A percentile compares a stretch with the other conserved stretches of the same genome.
Conservation (phyloP, 2,113 vertebrate species). For the Tychaedon coryphoeus region DNA sequence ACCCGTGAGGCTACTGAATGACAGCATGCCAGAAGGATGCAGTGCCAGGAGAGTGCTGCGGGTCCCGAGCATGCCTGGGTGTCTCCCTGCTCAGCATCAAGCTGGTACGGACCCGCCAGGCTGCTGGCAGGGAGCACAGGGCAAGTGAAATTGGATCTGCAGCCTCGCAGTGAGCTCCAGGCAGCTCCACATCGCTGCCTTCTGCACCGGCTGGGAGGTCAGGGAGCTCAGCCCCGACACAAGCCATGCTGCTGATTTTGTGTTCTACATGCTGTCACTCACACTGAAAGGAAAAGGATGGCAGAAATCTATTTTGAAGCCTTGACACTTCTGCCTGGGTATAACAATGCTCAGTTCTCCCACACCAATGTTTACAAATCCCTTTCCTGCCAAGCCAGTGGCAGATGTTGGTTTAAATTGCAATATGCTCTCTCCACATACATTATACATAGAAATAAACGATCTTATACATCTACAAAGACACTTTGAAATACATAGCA, state of each 20-base stretch:
- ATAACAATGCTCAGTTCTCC: background rate
- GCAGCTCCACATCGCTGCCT: background rate
- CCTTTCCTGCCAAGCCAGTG: background rate
- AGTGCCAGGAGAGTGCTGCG: background rate
- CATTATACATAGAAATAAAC: background rate
- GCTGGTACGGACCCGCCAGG: background rate
- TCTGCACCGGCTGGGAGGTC: background rate
- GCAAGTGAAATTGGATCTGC: background rate
- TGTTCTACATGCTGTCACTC: background rate
- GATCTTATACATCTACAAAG: background rate
- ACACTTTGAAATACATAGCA: background rate
- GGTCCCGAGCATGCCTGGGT: background rate
- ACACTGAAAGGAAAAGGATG: background rate
- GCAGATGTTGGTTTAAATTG: background rate
- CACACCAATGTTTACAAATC: background rate
- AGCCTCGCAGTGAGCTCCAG: accelerated
- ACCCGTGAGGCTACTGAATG: slow-evolving; percentile 8
- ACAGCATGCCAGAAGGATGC: background rate
- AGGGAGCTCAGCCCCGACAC: background rate
- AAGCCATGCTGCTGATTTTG: background rate
- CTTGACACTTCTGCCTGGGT: background rate
- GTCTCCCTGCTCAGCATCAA: background rate
- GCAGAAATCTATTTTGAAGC: background rate
- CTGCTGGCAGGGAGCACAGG: background rate
- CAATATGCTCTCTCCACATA: background rate